Evolutionary conservation across 2,888 invertebrate genomes (phyloP).

Genomic region (Polyommatus iphigenia): DNA sequence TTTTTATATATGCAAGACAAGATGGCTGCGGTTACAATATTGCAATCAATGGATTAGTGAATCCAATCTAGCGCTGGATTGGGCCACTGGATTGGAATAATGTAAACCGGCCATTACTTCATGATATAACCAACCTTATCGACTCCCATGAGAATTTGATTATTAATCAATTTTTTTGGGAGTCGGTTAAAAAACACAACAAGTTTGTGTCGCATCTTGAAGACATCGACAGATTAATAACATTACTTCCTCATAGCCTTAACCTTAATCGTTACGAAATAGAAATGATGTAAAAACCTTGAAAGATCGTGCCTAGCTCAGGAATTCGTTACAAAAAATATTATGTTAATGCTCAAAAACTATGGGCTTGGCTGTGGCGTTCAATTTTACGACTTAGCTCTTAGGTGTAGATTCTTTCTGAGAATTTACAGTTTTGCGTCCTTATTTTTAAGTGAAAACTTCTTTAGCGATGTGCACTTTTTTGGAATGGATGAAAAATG

Average conservation of each 20-base stretch:
- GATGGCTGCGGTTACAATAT: too few species aligned
- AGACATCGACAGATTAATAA: background rate
- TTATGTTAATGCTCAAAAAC: conserved; percentile 19
- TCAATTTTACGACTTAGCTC: background rate
- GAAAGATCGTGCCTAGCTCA: conserved; percentile 28
- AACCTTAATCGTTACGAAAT: conserved; percentile 34
- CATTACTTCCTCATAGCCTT: conserved; percentile 31
- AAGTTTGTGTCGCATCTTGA: background rate
- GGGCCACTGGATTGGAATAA: too few species aligned
- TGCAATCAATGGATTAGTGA: too few species aligned
- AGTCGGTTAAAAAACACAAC: background rate
- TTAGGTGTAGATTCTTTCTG: background rate
- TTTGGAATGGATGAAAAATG: too few species aligned
- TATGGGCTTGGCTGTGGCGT: conserved; percentile 18
- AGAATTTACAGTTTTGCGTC: background rate
- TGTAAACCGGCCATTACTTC: too few species aligned
- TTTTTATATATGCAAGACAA: too few species aligned
- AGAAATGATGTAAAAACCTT: conserved; percentile 49
- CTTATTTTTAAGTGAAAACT: background rate
- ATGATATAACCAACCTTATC: too few species aligned
- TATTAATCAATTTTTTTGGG: too few species aligned
- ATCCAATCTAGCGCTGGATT: too few species aligned
- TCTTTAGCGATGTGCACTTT: too few species aligned
- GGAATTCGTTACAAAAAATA: conserved; percentile 32
- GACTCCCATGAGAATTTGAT: too few species aligned